phyloP scores from a whole-genome alignment of 2,888 invertebrate species.

The Heliconius ismenius region DNA sequence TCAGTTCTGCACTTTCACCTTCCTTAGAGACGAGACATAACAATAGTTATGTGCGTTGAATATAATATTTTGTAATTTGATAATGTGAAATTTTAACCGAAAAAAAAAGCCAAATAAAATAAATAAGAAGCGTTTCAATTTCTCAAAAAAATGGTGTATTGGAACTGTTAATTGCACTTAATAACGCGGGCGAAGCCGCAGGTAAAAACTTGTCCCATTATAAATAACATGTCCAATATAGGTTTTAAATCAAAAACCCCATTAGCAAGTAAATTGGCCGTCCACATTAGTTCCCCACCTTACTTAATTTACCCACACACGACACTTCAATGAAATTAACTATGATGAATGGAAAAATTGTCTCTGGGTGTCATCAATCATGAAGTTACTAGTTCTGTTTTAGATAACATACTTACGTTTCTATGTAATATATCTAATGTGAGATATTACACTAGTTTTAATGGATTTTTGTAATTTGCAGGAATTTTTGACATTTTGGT shows the following conservation, averaged over 20 bases:
- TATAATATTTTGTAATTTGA: too few relatives aligned
- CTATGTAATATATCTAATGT: background rate
- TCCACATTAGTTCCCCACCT: constrained; percentile 57
- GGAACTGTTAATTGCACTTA: too few relatives aligned
- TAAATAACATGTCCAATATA: constrained; percentile 18
- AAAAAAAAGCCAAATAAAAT: too few relatives aligned
- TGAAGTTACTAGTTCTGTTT: constrained; percentile 49
- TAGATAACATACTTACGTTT: constrained; percentile 12
- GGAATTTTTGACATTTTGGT: background rate
- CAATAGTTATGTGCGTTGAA: too few relatives aligned
- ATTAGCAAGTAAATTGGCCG: constrained; percentile 57
- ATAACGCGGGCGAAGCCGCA: background rate
- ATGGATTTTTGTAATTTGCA: background rate
- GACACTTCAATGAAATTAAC: constrained; percentile 79
- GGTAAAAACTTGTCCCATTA: background rate
- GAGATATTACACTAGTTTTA: constrained; percentile 14
- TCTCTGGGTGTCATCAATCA: constrained; percentile 72
- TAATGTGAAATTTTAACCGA: too few relatives aligned
- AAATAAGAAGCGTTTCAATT: too few relatives aligned
- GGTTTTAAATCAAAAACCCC: constrained; percentile 48
- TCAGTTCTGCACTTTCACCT: too few relatives aligned
- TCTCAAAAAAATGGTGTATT: too few relatives aligned
- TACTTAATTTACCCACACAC: constrained; percentile 62
- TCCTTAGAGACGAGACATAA: too few relatives aligned
- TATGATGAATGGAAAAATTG: constrained; percentile 78